These are phyloP conservation scores for Chlorodrepanis virens DNA, from an alignment of 2,113 vertebrate genomes.

Conservation along the genomic window DNA sequence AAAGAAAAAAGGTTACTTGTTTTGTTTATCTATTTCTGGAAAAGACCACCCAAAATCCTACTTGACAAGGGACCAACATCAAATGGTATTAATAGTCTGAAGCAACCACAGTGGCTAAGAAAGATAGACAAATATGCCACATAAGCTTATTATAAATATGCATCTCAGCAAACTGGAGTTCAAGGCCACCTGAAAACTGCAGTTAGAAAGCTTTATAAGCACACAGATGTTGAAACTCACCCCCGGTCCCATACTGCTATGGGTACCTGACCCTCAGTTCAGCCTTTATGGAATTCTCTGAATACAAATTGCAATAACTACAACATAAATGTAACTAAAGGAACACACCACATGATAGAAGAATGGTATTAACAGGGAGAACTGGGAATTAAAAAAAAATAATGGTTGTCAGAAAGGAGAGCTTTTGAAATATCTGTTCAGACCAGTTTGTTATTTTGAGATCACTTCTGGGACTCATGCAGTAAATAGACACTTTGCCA, in stretches of 20 bases:
- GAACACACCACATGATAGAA: fast-evolving
- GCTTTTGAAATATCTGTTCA: not conserved
- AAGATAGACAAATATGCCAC: not conserved
- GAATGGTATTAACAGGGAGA: not conserved
- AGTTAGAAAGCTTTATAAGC: not conserved
- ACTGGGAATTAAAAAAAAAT: not conserved
- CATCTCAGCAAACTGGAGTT: not conserved
- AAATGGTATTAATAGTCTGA: not conserved
- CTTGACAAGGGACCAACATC: not conserved
- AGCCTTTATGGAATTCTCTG: not conserved
- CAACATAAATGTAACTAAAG: not conserved
- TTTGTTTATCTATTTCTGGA: not conserved
- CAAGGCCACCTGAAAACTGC: not conserved
- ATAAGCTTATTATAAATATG: not conserved
- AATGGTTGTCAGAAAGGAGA: not conserved
- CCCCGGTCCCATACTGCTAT: not conserved
- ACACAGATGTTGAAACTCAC: not conserved
- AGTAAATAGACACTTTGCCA: not conserved
- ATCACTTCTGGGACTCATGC: not conserved
- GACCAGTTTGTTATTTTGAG: not conserved
- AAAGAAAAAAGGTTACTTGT: not conserved
- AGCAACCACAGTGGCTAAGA: not conserved
- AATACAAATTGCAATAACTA: not conserved
- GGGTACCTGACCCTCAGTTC: not conserved
- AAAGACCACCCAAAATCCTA: not conserved